These are phyloP conservation scores for Hemaris fuciformis DNA, from an alignment of 2,888 invertebrate genomes.

Conservation along the genomic window DNA sequence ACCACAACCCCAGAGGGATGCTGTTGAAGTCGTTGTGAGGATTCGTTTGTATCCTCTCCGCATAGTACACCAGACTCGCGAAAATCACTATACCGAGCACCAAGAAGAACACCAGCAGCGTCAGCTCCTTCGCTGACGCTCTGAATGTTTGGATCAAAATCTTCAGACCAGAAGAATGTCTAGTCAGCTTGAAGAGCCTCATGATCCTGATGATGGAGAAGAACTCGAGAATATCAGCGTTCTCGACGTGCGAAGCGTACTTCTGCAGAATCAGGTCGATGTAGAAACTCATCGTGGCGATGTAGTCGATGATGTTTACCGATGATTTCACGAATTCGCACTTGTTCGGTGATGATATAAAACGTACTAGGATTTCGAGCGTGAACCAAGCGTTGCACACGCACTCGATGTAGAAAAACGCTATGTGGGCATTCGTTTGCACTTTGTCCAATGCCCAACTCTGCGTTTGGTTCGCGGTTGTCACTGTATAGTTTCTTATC, in stretches of 20 bases:
- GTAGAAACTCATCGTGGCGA: conserved; percentile 99
- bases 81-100: conserved; percentile 99
- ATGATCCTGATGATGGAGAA: conserved; percentile 98
- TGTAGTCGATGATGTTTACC: conserved; percentile 99
- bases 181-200: conserved; percentile 97
- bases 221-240: conserved; percentile 98
- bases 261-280: conserved; percentile 94
- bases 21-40: conserved; percentile 99
- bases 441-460: conserved; percentile 94
- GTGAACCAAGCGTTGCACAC: conserved; percentile 99
- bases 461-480: conserved; percentile 87
- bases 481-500: conserved; percentile 89
- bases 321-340: conserved; percentile 97
- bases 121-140: conserved; percentile 97
- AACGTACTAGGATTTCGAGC: conserved; percentile 95
- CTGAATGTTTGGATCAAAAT: conserved; percentile 99
- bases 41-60: conserved; percentile 97
- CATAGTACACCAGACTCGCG: conserved; percentile 98
- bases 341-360: conserved; percentile 96
- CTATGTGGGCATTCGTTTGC: conserved; percentile 97
- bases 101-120: conserved; percentile 97
- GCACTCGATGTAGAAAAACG: conserved; percentile 99
- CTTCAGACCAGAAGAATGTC: conserved; percentile 98
- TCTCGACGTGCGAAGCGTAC: conserved; percentile 94
- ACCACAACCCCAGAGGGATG: conserved; percentile 98